These are phyloP conservation scores for Himalopsyche kuldschensis DNA, from an alignment of 2,888 invertebrate species.

Conservation along the genomic window DNA sequence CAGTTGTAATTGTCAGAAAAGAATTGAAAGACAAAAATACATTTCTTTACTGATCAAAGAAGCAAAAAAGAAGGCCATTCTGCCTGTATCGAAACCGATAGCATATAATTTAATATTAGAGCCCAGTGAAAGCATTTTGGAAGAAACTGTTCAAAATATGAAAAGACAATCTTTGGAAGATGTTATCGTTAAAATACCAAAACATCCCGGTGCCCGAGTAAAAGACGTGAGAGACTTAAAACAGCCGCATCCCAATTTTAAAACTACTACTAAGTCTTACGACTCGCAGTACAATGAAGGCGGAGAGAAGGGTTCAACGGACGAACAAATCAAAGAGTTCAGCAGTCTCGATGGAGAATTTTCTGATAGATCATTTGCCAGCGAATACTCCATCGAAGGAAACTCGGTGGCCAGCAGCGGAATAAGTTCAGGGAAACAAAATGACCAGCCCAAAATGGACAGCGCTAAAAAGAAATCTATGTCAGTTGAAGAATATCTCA, in stretches of 20 bases:
- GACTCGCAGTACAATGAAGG: not conserved
- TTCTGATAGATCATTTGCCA: not conserved
- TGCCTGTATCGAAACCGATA: slow-evolving; percentile 36
- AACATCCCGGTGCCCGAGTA: not conserved
- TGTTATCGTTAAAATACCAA: slow-evolving; percentile 40
- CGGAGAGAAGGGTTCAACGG: slow-evolving; percentile 46
- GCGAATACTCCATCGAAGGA: slow-evolving; percentile 14
- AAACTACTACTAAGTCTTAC: not conserved
- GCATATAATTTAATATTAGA: slow-evolving; percentile 41
- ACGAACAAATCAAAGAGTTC: slow-evolving; percentile 37
- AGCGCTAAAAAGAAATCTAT: slow-evolving; percentile 43
- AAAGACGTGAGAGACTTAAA: not conserved
- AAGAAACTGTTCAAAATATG: slow-evolving; percentile 11
- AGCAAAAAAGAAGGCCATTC: not conserved
- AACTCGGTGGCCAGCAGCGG: slow-evolving; percentile 42
- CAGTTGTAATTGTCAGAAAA: not conserved
- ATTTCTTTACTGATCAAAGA: not conserved
- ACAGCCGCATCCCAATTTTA: slow-evolving; percentile 2
- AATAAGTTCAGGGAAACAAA: slow-evolving; percentile 43
- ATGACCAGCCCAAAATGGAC: slow-evolving; percentile 45
- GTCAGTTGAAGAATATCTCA: slow-evolving; percentile 70
- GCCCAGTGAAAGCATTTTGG: slow-evolving; percentile 32
- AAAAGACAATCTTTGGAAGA: slow-evolving; percentile 31
- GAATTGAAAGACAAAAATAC: not conserved
- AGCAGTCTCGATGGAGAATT: slow-evolving; percentile 25